These are phyloP conservation scores for Hypolimnas misippus DNA, from an alignment of 2,888 invertebrate genomes.

Conservation along the genomic window DNA sequence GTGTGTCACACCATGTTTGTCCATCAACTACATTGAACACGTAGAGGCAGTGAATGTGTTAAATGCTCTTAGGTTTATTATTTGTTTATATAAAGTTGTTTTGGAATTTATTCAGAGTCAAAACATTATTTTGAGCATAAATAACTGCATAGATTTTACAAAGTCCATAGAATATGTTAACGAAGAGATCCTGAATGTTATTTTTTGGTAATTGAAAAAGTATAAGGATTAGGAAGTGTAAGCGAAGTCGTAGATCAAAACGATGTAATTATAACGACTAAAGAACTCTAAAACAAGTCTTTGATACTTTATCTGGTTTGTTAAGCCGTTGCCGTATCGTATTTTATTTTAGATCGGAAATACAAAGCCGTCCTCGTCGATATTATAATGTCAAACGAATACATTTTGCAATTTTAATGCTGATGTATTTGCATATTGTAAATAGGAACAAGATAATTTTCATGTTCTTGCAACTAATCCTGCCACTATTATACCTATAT, in stretches of 20 bases:
- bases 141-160: too few relatives aligned
- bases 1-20: too few relatives aligned
- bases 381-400: neutral
- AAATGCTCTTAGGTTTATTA: too few relatives aligned
- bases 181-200: too few relatives aligned
- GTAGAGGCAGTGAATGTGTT: too few relatives aligned
- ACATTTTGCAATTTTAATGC: neutral
- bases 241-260: neutral
- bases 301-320: conserved; percentile 5
- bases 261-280: neutral
- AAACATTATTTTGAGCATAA: neutral
- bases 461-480: too few relatives aligned
- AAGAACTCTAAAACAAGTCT: neutral
- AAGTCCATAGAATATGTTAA: too few relatives aligned
- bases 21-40: too few relatives aligned
- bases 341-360: neutral
- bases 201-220: too few relatives aligned
- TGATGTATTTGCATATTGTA: neutral
- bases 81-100: too few relatives aligned
- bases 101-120: too few relatives aligned
- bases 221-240: neutral
- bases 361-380: neutral
- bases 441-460: neutral
- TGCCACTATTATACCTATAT: too few relatives aligned
- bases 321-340: neutral